Conservation (phyloP, 1,140 invertebrate genomes). For the Tetraneura akinire region DNA sequence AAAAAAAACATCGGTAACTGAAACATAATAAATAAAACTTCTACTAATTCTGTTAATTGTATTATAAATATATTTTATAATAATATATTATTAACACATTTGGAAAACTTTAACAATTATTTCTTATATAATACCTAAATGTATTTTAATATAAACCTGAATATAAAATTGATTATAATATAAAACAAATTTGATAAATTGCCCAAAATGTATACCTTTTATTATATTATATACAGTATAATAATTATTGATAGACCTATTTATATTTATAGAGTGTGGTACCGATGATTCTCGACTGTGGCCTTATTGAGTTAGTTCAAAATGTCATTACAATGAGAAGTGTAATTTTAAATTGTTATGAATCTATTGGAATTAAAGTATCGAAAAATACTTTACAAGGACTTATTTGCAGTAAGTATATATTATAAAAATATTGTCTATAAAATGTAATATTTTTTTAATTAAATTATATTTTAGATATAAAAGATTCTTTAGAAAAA, state of each 20-base stretch:
- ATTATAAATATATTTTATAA: too few species aligned
- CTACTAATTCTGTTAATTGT: too few species aligned
- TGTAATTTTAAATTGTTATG: constrained; percentile 65
- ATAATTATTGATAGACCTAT: too few species aligned
- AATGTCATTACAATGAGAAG: constrained; percentile 79
- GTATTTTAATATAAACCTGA: constrained; percentile 55
- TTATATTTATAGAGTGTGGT: constrained; percentile 70
- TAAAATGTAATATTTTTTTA: not conserved
- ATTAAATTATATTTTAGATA: constrained; percentile 25
- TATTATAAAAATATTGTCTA: not conserved
- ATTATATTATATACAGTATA: too few species aligned
- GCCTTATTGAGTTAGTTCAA: constrained; percentile 92
- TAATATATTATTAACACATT: too few species aligned
- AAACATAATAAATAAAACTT: too few species aligned
- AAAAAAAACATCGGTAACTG: too few species aligned
- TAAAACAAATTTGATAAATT: too few species aligned
- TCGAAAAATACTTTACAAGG: constrained; percentile 47
- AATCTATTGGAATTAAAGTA: constrained; percentile 46
- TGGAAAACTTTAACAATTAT: too few species aligned
- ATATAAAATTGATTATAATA: too few species aligned
- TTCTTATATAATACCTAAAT: too few species aligned
- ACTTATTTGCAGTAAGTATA: constrained; percentile 21
- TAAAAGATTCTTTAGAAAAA: constrained; percentile 66
- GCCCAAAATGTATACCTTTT: too few species aligned
- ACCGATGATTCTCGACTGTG: constrained; percentile 92